Evolutionary conservation across 1,140 invertebrate species (phyloP).

Genomic region (Pachypeltis micranthus): DNA sequence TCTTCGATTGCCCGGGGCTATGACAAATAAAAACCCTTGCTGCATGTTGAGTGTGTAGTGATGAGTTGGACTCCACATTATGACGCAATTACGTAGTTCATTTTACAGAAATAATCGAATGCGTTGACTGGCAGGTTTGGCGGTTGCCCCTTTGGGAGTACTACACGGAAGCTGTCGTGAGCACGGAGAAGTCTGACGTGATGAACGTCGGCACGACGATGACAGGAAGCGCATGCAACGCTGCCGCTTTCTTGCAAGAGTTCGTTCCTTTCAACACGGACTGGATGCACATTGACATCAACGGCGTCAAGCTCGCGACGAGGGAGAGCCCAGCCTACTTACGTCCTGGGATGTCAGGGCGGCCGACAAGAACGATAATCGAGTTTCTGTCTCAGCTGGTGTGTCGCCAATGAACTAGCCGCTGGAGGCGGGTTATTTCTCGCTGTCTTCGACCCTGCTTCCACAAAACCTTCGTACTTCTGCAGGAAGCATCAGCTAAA

Average conservation of each 20-base stretch:
- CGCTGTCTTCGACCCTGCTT: too few species aligned
- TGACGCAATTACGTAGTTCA: too few species aligned
- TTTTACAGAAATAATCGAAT: too few species aligned
- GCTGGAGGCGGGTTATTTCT: too few species aligned
- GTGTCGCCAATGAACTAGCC: constrained; percentile 20
- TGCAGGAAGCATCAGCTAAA: too few species aligned
- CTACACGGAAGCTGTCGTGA: constrained; percentile 33
- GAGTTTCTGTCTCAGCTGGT: constrained; percentile 28
- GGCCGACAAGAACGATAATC: constrained; percentile 26
- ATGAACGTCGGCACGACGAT: constrained; percentile 36
- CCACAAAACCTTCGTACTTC: too few species aligned
- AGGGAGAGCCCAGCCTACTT: constrained; percentile 21
- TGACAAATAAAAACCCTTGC: too few species aligned
- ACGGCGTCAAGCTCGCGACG: constrained; percentile 32
- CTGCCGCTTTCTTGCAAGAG: constrained; percentile 46
- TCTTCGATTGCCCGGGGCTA: too few species aligned
- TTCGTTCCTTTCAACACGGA: constrained; percentile 41
- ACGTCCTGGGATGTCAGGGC: constrained; percentile 25
- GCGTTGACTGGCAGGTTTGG: constrained; percentile 46
- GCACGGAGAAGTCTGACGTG: constrained; percentile 13
- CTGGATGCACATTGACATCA: constrained; percentile 48
- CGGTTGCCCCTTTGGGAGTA: constrained; percentile 49
- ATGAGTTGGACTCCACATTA: too few species aligned
- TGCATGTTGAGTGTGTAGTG: too few species aligned
- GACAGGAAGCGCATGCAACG: constrained; percentile 39